Evolutionary conservation across 2,797 vertebrate species (phyloP).

Genomic region (Decapterus maruadsi): DNA sequence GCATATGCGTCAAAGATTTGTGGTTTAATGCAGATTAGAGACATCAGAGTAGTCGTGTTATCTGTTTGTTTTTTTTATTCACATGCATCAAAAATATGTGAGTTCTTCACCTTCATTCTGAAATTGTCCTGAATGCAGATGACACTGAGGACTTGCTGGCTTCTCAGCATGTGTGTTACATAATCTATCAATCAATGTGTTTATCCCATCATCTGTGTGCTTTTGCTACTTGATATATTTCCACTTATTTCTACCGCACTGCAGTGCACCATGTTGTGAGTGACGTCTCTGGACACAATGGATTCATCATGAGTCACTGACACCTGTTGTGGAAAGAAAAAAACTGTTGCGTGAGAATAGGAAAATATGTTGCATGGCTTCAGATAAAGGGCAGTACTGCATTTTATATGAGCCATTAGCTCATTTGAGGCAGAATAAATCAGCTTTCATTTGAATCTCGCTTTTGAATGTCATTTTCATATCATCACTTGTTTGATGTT

Average conservation of each 20-base stretch:
- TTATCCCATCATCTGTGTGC: not conserved
- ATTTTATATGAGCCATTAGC: constrained; percentile 20
- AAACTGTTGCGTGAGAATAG: constrained; percentile 4
- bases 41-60: constrained; percentile 15
- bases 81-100: constrained; percentile 12
- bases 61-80: constrained; percentile 18
- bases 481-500: constrained; percentile 48
- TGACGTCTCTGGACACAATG: not conserved
- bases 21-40: constrained; percentile 32
- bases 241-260: not conserved
- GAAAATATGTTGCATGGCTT: not conserved
- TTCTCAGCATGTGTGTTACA: constrained; percentile 32
- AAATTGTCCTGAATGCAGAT: constrained; percentile 36
- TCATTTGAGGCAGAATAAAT: constrained; percentile 18
- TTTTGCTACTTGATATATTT: not conserved
- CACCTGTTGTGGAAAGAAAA: constrained; percentile 10
- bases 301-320: not conserved
- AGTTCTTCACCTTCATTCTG: constrained; percentile 12
- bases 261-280: not conserved
- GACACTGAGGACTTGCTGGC: constrained; percentile 22
- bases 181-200: constrained; percentile 38
- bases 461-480: constrained; percentile 41
- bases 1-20: constrained; percentile 21
- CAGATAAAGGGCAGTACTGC: constrained; percentile 6
- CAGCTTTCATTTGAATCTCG: constrained; percentile 26